Conservation (phyloP, 1,140 invertebrate genomes). For the Melanaphis sacchari region DNA sequence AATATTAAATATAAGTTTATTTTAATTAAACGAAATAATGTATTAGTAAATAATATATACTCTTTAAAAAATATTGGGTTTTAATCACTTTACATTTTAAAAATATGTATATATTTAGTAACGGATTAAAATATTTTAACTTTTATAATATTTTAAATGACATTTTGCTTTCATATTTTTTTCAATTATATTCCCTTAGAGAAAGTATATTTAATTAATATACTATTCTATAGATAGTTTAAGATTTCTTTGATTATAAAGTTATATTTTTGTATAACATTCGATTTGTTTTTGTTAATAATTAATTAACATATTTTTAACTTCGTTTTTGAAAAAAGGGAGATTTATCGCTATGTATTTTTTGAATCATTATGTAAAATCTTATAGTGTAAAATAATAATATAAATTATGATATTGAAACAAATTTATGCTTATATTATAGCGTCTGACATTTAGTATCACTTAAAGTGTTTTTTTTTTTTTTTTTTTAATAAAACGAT, state of each 20-base stretch:
- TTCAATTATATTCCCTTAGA: not conserved
- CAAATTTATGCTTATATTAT: not conserved
- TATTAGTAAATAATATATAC: not conserved
- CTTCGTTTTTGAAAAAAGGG: not conserved
- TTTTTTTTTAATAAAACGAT: not conserved
- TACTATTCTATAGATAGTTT: not conserved
- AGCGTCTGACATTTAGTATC: slow-evolving; percentile 6
- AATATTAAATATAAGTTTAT: not conserved
- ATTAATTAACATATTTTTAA: not conserved
- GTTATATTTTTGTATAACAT: not conserved
- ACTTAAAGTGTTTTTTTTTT: not conserved
- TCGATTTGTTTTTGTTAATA: not conserved
- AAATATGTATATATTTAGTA: too few relatives aligned
- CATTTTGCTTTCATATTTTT: too few relatives aligned
- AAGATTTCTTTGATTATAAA: too few relatives aligned
- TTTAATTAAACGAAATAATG: not conserved
- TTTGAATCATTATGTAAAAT: not conserved
- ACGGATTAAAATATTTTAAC: not conserved
- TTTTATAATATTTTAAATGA: too few relatives aligned
- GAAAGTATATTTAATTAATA: not conserved
- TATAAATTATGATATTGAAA: slow-evolving; percentile 10
- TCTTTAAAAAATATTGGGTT: not conserved
- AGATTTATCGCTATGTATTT: too few relatives aligned
- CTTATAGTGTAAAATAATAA: not conserved
- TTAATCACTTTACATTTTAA: not conserved